Base-by-base conservation (phyloP, 2,888 invertebrate genomes). In the Ligdia adustata region DNA sequence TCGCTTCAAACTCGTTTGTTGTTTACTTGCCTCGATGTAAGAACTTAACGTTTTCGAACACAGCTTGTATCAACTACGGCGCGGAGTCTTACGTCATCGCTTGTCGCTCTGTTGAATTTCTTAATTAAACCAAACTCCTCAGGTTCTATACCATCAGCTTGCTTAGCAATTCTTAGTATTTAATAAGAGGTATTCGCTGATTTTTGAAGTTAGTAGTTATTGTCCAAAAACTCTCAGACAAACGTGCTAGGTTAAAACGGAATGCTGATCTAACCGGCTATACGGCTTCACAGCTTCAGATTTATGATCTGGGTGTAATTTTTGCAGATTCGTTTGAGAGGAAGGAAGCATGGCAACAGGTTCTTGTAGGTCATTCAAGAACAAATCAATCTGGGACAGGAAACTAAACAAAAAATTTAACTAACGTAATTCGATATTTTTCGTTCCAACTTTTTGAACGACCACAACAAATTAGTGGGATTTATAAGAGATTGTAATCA, bases 1-100 rank as follows among this genome's bases (percentile, higher is more conserved):
- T 88, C 68, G 69, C 65, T n/a, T 75, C 74, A 87, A 87, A 89
- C 89, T 81, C 78, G 89, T 89, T 89, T 88, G 75, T 78, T 89
- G 85, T 89, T 88, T 86, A 88, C 85, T 85, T 76, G 79, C 60
- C 67, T 61, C 72, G 71, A 76, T 76, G 75, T 76, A 77, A 78
- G 66, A 81, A 80, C 81, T 80, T 80, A 79, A 79, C 77, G 75
- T 75, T 77, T 72, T 62, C 65, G 70, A 76, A 79, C 72, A 73
- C 78, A 75, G 82, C 66, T 70, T 69, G 69, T 72, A 72, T 72
- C 67, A 69, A 66, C 58, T 64, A 54, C 64, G 69, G 56, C 58
- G 52, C 22, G 7, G n/a, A n/a, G 65, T 60, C 66, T 85, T 81
- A 83, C 87, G 83, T 87, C 87, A 87, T 63, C 62, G 48, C 45